Conservation (phyloP, 1,140 invertebrate genomes). For the Dufourea novaeangliae region DNA sequence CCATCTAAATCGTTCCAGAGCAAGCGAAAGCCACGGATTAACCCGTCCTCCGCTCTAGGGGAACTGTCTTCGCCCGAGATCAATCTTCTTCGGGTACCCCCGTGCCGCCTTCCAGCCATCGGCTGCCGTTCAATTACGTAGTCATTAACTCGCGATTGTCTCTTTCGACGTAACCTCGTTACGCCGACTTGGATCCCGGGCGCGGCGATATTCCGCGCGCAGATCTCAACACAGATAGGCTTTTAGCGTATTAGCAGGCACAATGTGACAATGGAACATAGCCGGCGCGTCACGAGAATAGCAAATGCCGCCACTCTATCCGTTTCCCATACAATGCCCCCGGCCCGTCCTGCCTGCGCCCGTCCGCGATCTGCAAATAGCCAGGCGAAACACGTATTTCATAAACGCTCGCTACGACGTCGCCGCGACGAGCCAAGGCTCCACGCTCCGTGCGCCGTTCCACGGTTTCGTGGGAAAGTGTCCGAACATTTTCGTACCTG, state of each 20-base stretch:
- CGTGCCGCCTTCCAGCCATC: constrained; percentile 10
- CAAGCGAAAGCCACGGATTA: not conserved
- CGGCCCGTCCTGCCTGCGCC: constrained; percentile 43
- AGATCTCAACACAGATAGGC: constrained; percentile 81
- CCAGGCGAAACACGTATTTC: constrained; percentile 74
- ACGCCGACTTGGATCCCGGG: constrained; percentile 77
- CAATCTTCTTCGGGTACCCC: constrained; percentile 54
- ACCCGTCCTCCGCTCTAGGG: not conserved
- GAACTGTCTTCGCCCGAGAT: constrained; percentile 41
- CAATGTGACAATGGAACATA: constrained; percentile 79
- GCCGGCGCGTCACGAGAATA: constrained; percentile 75
- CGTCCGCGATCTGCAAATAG: constrained; percentile 64
- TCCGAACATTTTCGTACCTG: not conserved
- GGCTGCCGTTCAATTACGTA: constrained; percentile 76
- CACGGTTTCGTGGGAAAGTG: constrained; percentile 36
- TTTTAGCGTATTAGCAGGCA: constrained; percentile 81
- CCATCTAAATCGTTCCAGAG: too few relatives aligned
- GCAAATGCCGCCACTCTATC: constrained; percentile 78
- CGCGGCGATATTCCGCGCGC: constrained; percentile 76
- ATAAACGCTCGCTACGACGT: constrained; percentile 67
- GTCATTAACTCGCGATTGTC: constrained; percentile 80
- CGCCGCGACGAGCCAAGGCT: constrained; percentile 32
- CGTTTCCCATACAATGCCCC: constrained; percentile 73
- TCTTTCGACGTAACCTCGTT: constrained; percentile 79
- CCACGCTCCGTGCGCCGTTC: constrained; percentile 9